A percentile compares a stretch with the other conserved stretches of the same genome.
phyloP scores from a whole-genome alignment of 2,797 vertebrate genomes.

The Gallinago solitaria region DNA sequence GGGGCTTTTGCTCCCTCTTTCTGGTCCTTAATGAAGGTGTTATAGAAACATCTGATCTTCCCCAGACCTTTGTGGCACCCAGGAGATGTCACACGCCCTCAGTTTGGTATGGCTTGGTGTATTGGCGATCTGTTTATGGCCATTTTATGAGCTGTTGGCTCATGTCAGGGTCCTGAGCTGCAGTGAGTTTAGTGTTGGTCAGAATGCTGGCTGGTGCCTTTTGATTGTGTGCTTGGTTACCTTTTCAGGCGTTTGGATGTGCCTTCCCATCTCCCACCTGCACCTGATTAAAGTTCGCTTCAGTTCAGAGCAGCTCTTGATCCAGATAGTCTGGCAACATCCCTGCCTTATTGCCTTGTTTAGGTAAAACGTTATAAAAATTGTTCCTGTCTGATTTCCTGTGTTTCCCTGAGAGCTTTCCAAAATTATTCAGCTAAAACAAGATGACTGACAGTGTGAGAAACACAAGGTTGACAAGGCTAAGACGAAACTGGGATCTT shows the following conservation, averaged over 20 bases:
- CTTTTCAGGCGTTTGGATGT: background rate
- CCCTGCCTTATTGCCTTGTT: constrained; percentile 54
- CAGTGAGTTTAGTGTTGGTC: background rate
- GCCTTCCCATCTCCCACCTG: background rate
- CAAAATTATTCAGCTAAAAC: constrained; percentile 62
- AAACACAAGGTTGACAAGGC: constrained; percentile 60
- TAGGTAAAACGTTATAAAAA: constrained; percentile 63
- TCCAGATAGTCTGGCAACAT: constrained; percentile 45
- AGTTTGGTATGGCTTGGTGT: background rate
- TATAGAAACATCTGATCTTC: background rate
- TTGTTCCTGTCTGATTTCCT: constrained; percentile 52
- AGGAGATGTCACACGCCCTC: background rate
- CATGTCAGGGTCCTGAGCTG: background rate
- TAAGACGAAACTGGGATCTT: constrained; percentile 19
- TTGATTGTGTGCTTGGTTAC: background rate
- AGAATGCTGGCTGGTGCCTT: background rate
- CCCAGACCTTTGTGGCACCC: background rate
- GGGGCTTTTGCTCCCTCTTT: background rate
- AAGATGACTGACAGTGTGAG: constrained; percentile 65
- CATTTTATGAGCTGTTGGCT: background rate
- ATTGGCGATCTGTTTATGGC: background rate
- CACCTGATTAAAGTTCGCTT: background rate
- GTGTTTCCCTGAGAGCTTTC: constrained; percentile 56
- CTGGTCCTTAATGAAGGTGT: background rate
- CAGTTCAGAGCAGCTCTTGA: background rate